phyloP scores from a whole-genome alignment of 64 coral and sea anemone species.

The Anthopleura sola region DNA sequence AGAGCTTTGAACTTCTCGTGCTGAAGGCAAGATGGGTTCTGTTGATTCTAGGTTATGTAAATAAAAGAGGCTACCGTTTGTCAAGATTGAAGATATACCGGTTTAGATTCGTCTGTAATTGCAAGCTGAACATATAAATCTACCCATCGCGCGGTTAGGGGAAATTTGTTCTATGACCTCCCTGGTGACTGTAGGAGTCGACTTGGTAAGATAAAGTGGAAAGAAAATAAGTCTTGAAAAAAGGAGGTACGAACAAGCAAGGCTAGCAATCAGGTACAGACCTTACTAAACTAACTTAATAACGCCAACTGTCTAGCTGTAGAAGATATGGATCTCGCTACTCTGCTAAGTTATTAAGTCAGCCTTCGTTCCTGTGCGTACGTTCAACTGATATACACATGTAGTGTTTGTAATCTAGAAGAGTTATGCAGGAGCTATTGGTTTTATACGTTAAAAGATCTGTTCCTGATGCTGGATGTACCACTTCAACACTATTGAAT shows the following conservation, averaged over 20 bases:
- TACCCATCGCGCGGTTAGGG: background rate
- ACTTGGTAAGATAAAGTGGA: background rate
- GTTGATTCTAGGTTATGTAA: conserved; percentile 10
- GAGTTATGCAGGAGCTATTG: background rate
- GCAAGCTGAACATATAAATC: conserved; percentile 12
- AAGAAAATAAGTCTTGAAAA: background rate
- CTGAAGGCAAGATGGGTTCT: background rate
- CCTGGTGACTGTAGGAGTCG: background rate
- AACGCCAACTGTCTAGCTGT: background rate
- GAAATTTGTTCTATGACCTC: background rate
- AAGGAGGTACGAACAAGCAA: background rate
- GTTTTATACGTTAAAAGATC: background rate
- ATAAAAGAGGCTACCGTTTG: background rate
- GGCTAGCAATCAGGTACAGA: no score
- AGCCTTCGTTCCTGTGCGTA: background rate
- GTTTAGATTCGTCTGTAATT: conserved; percentile 1
- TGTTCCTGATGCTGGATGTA: conserved; percentile 1
- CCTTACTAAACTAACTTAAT: background rate
- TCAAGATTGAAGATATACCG: background rate
- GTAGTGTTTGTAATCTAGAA: background rate
- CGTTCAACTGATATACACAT: background rate
- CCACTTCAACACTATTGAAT: background rate
- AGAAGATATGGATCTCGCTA: background rate
- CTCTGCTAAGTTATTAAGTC: background rate
- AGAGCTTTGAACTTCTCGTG: background rate